Conservation (phyloP, 2,113 vertebrate species). For the Cyprinodon variegatus region DNA sequence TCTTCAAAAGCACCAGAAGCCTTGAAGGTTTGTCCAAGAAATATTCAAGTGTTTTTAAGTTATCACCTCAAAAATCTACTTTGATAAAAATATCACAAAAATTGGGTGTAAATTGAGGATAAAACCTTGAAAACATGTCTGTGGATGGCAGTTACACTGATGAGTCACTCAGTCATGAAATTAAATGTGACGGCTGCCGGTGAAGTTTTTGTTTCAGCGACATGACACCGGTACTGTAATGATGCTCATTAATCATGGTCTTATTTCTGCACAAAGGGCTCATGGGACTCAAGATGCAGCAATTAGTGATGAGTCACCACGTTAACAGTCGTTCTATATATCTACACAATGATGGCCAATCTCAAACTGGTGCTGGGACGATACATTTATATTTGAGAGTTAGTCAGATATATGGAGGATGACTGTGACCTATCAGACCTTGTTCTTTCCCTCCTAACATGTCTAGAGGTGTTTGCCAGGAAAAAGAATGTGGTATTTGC, state of each 20-base stretch:
- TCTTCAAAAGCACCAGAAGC: not conserved
- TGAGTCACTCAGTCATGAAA: constrained; percentile 55
- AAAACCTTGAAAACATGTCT: not conserved
- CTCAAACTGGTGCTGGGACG: constrained; percentile 4
- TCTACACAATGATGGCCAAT: constrained; percentile 25
- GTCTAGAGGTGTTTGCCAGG: constrained; percentile 39
- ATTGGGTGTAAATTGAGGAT: not conserved
- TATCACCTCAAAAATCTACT: not conserved
- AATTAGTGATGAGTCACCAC: constrained; percentile 63
- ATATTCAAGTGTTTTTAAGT: not conserved
- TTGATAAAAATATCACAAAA: not conserved
- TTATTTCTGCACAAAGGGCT: constrained; percentile 29
- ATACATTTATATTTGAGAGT: not conserved
- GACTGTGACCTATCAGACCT: constrained; percentile 28
- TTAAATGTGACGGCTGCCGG: constrained; percentile 20
- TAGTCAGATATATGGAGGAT: not conserved
- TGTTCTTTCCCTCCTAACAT: constrained; percentile 15
- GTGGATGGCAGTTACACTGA: constrained; percentile 18
- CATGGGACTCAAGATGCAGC: constrained; percentile 30
- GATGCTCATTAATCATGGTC: constrained; percentile 51
- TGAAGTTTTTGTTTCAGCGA: constrained; percentile 24
- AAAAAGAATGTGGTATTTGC: constrained; percentile 10
- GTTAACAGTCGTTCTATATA: constrained; percentile 20
- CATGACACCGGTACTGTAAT: constrained; percentile 27
- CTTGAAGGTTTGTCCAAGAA: not conserved